Base-by-base conservation (phyloP, 1,140 invertebrate genomes). In the Cotesia glomerata region DNA sequence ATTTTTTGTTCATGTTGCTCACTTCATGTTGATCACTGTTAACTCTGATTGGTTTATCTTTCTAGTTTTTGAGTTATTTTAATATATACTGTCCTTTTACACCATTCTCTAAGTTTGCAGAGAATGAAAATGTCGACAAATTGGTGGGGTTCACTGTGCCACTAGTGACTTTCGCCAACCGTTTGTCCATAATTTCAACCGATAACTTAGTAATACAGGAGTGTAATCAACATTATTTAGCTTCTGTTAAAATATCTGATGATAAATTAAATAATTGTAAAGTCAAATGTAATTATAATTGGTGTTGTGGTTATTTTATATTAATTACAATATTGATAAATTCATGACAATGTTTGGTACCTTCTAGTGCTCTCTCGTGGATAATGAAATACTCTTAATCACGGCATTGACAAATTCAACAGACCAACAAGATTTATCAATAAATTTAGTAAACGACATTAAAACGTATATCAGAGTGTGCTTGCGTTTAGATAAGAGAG, bases 81-180 rank as follows among this genome's bases (percentile, higher is more conserved):
- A 45, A 45, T 11, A 45, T 11, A 45, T 11, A 58, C 56, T 58
- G 56, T 26, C 56, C 56, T 26, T 58, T 11, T 58, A 18, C 18
- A 58, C 18, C 56, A 58, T 58, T 58, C 18, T 58, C 52, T 54
- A 13, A 18, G 36, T 7, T 49, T 26, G 14, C 54, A 52, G 64
- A 36, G 63, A 59, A 72, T 59, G 80, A 86, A 86, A 83, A 87
- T 85, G 85, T 85, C 81, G 85, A 84, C 83, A 83, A 81, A 79
- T 86, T 84, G 83, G 84, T 82, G 84, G 84, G 82, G 78, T 80
- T 80, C 77, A 75, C 79, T 79, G 80, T 85, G 80, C 78, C 79
- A 81, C 75, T 76, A 85, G 82, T 82, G 75, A 82, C 79, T 82
- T 79, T 82, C 79, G 79, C 78, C 77, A 76, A 75, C 76, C 79